These are phyloP conservation scores for Aplochiton taeniatus DNA, from an alignment of 2,797 vertebrate genomes.

Conservation along the genomic window DNA sequence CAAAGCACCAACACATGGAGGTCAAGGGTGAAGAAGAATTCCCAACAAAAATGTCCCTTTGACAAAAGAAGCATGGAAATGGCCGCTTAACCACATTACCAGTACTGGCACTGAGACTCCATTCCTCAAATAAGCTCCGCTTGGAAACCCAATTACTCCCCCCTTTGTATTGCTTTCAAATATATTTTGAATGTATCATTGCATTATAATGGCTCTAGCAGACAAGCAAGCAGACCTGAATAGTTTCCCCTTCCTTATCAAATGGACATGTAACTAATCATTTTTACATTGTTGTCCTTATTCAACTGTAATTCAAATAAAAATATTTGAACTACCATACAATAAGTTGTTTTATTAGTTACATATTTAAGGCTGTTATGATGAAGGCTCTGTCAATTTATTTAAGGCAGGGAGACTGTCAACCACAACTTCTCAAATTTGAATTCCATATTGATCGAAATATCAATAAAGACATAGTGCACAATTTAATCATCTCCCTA, in stretches of 20 bases:
- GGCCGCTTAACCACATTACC: background rate
- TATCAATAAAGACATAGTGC: too few species aligned
- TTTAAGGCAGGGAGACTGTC: too few species aligned
- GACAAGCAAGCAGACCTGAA: background rate
- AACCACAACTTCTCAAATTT: too few species aligned
- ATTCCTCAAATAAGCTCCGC: background rate
- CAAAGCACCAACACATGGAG: slow-evolving; percentile 21
- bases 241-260: background rate
- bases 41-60: background rate
- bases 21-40: background rate
- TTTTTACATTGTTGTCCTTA: background rate
- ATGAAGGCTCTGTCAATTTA: too few species aligned
- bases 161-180: background rate
- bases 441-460: too few species aligned
- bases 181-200: background rate
- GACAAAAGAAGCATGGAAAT: background rate
- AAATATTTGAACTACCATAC: too few species aligned
- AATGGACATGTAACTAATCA: background rate
- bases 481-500: too few species aligned
- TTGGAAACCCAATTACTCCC: background rate
- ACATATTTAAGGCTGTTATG: too few species aligned
- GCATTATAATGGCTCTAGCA: background rate
- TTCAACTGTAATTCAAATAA: background rate
- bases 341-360: too few species aligned
- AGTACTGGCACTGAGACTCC: background rate